Percentiles rank a stretch among this genome's conserved stretches.
Evolutionary conservation across 2,797 vertebrate species (phyloP).

Genomic region (Chaetophractus vellerosus): DNA sequence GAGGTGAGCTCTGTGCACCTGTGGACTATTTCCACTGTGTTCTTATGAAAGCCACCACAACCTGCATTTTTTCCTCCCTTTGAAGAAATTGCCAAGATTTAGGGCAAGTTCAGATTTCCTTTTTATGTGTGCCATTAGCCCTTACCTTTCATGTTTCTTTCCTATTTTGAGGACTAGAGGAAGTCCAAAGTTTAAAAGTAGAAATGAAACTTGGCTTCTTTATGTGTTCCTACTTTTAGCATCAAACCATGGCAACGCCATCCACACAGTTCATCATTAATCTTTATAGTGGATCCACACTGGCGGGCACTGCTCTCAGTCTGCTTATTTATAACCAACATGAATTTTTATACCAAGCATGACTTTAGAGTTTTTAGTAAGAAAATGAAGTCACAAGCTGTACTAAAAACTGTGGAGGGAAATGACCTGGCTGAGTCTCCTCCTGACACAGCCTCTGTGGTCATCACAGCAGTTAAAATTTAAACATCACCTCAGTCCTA

Average conservation of each 20-base stretch:
- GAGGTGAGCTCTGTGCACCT: background rate
- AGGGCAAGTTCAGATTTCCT: background rate
- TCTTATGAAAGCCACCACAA: background rate
- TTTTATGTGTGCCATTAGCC: background rate
- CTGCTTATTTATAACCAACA: background rate
- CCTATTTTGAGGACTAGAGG: slow-evolving; percentile 70
- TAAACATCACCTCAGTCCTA: slow-evolving; percentile 52
- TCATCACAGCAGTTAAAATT: background rate
- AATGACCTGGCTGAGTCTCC: background rate
- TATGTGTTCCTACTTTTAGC: slow-evolving; percentile 70
- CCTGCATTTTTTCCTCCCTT: background rate
- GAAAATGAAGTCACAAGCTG: background rate
- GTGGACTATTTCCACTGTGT: background rate
- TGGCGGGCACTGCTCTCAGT: background rate
- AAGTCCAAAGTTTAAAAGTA: slow-evolving; percentile 79
- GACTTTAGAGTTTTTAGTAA: background rate
- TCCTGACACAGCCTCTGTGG: background rate
- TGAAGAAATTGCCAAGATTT: background rate
- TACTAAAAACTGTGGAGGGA: background rate
- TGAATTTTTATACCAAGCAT: background rate
- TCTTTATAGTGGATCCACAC: background rate
- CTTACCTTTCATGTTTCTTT: slow-evolving; percentile 38
- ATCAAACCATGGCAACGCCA: slow-evolving; percentile 60
- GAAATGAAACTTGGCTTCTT: slow-evolving; percentile 72
- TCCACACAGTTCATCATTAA: slow-evolving; percentile 30